These are phyloP conservation scores for Myxocyprinus asiaticus DNA, from an alignment of 2,113 vertebrate species.

Conservation along the genomic window DNA sequence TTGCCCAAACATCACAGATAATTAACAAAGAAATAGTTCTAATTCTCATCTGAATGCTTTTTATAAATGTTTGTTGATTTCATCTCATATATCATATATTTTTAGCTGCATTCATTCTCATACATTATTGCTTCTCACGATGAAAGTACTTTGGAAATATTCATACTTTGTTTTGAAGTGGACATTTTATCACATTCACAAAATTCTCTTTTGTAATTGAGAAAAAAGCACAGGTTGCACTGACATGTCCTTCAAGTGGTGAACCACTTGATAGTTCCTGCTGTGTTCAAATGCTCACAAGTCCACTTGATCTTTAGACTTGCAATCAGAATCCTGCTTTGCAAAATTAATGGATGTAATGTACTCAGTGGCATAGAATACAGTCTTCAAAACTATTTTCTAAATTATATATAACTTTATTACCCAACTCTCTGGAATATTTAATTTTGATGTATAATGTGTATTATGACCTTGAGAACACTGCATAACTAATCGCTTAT, in stretches of 20 bases:
- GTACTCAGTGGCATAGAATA: too few species aligned
- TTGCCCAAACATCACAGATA: too few species aligned
- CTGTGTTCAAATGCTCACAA: not conserved
- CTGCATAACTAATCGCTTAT: too few species aligned
- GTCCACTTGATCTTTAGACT: not conserved
- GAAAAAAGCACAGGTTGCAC: not conserved
- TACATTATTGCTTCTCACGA: not conserved
- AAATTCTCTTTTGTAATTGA: not conserved
- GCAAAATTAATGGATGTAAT: not conserved
- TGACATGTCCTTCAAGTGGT: not conserved
- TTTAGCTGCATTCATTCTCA: not conserved
- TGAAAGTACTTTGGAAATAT: constrained; percentile 9
- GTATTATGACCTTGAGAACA: too few species aligned
- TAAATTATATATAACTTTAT: too few species aligned
- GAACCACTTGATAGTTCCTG: not conserved
- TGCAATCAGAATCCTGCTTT: not conserved
- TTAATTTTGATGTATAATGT: too few species aligned
- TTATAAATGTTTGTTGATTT: not conserved
- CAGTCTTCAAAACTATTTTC: too few species aligned
- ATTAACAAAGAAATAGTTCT: not conserved
- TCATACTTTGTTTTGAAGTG: not conserved
- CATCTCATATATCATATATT: too few species aligned
- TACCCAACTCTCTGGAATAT: too few species aligned
- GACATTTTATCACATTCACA: not conserved
- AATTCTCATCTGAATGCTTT: not conserved